These are phyloP conservation scores for Flabesymbios commensalis DNA, from an alignment of 2,888 invertebrate species.

Conservation along the genomic window DNA sequence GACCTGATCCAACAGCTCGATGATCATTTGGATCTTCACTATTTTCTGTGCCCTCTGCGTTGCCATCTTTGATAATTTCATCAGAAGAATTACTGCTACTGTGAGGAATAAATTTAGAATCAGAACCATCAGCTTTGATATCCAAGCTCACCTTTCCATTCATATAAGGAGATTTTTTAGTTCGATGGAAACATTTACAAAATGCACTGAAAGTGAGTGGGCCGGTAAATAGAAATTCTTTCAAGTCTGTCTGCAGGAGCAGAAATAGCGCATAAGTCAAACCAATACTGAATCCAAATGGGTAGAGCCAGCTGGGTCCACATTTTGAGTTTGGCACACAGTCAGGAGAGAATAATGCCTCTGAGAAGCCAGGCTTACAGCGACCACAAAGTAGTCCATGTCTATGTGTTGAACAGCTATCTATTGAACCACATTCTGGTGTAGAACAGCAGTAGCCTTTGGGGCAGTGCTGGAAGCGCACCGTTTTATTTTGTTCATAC, in stretches of 20 bases:
- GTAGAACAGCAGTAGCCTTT: slow-evolving; percentile 35
- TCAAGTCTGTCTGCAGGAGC: slow-evolving; percentile 29
- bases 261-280: slow-evolving; percentile 31
- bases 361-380: slow-evolving; percentile 29
- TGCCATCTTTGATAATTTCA: not conserved
- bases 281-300: slow-evolving; percentile 22
- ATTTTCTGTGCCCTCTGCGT: not conserved
- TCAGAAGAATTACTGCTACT: not conserved
- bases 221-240: slow-evolving; percentile 29
- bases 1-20: slow-evolving; percentile 20
- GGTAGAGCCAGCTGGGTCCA: slow-evolving; percentile 24
- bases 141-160: not conserved
- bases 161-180: not conserved
- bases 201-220: too few species aligned
- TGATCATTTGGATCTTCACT: not conserved
- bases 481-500: slow-evolving; percentile 11
- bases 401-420: slow-evolving; percentile 21
- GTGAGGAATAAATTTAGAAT: not conserved
- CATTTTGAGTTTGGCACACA: slow-evolving; percentile 30
- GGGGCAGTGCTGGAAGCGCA: slow-evolving; percentile 37
- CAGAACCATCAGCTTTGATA: not conserved
- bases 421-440: slow-evolving; percentile 18
- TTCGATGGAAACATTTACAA: slow-evolving; percentile 1
- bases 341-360: slow-evolving; percentile 29
- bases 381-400: slow-evolving; percentile 32